Percentiles rank a stretch among this genome's conserved stretches.
These are phyloP conservation scores for Hypsibius dujardini DNA, from an alignment of 1,140 invertebrate species.

Conservation along the genomic window DNA sequence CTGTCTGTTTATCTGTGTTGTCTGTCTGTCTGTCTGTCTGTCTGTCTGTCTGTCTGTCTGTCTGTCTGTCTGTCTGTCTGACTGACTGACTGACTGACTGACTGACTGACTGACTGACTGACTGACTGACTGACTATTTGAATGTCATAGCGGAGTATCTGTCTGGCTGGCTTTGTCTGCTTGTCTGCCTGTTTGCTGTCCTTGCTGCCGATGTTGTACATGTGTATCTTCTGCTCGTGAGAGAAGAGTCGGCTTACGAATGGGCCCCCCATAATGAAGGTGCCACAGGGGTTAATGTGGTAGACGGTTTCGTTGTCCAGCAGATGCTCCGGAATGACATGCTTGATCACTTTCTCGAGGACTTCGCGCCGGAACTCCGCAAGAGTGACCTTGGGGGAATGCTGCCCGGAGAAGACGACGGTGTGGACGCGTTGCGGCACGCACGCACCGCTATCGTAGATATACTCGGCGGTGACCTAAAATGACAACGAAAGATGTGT, in stretches of 20 bases:
- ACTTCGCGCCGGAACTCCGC: constrained; percentile 68
- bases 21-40: too few species aligned
- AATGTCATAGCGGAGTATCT: too few species aligned
- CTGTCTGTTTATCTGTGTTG: too few species aligned
- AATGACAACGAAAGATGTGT: neutral
- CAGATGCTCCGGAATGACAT: constrained; percentile 77
- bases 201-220: too few species aligned
- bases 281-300: constrained; percentile 91
- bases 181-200: too few species aligned
- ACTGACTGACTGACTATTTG: too few species aligned
- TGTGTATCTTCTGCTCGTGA: too few species aligned
- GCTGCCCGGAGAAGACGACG: constrained; percentile 87
- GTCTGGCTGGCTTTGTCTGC: too few species aligned
- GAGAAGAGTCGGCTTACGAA: constrained; percentile 53
- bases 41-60: too few species aligned
- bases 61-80: too few species aligned
- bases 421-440: constrained; percentile 85
- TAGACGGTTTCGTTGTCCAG: constrained; percentile 77
- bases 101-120: too few species aligned
- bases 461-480: constrained; percentile 31
- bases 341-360: constrained; percentile 74
- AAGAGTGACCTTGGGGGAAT: constrained; percentile 73
- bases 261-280: constrained; percentile 85
- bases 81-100: too few species aligned
- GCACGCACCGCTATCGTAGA: constrained; percentile 50